A percentile compares a stretch with the other conserved stretches of the same genome.
phyloP scores from a whole-genome alignment of 2,113 vertebrate species.

The Rattus rattus region DNA sequence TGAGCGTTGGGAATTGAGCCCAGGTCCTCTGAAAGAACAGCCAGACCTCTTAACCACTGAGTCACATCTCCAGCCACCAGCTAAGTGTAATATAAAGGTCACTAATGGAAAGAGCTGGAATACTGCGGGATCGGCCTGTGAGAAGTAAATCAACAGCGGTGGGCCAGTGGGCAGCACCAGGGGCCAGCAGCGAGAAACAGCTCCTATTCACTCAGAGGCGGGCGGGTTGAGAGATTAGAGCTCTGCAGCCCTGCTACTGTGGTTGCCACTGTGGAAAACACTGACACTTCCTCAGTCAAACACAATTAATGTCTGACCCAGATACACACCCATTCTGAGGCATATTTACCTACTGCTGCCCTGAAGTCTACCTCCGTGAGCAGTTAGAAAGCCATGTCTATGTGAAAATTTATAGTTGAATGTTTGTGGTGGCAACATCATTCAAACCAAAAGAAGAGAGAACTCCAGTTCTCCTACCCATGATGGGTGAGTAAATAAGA shows the following conservation, averaged over 20 bases:
- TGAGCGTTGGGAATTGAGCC: neutral
- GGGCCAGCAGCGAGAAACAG: neutral
- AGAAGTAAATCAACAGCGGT: neutral
- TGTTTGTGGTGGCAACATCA: neutral
- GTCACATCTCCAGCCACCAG: neutral
- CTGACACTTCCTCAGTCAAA: neutral
- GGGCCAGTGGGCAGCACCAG: neutral
- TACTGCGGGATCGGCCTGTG: neutral
- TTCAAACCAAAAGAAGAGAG: conserved; percentile 16
- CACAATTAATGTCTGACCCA: neutral
- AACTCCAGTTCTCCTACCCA: neutral
- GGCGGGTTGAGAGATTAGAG: neutral
- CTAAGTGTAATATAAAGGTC: conserved; percentile 1
- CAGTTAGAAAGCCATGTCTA: neutral
- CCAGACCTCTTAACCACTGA: neutral
- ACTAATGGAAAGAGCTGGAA: neutral
- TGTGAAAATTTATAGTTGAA: neutral
- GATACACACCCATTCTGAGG: neutral
- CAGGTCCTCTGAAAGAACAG: neutral
- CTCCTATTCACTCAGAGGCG: no score
- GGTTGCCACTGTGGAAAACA: neutral
- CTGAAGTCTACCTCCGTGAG: neutral
- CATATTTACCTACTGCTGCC: neutral
- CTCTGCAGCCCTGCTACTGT: neutral
- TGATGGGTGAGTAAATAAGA: conserved; percentile 10